A percentile compares a stretch with the other conserved stretches of the same genome.
These are phyloP conservation scores for Mellivora capensis DNA, from an alignment of 2,113 vertebrate species.

Conservation along the genomic window DNA sequence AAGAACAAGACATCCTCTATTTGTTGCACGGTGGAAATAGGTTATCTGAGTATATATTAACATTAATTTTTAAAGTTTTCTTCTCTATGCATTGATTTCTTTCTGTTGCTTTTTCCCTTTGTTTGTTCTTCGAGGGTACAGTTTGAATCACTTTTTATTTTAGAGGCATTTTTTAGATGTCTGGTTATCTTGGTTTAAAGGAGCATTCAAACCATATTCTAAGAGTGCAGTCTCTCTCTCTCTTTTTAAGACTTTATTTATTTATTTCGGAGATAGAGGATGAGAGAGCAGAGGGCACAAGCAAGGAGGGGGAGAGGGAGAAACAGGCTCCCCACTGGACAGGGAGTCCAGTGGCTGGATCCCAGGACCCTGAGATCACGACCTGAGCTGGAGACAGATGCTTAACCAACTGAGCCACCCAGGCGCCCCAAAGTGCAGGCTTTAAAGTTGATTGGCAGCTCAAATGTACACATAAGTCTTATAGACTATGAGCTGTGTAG, in stretches of 20 bases:
- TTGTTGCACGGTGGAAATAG: background rate
- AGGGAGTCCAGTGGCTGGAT: background rate
- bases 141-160: background rate
- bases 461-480: background rate
- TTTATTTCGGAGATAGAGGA: background rate
- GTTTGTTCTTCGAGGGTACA: background rate
- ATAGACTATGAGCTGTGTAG: background rate
- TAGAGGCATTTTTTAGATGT: constrained; percentile 31
- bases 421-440: background rate
- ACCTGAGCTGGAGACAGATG: background rate
- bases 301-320: background rate
- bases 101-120: background rate
- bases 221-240: background rate
- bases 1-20: background rate
- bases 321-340: background rate
- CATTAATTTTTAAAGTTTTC: background rate
- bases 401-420: background rate
- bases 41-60: background rate
- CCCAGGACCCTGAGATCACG: background rate
- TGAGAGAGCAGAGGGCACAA: background rate
- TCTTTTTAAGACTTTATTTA: background rate
- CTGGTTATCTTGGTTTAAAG: constrained; percentile 33
- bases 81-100: background rate
- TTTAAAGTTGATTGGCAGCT: background rate
- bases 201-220: background rate